phyloP scores from a whole-genome alignment of 2,113 vertebrate species.

The Campylomormyrus numenius region DNA sequence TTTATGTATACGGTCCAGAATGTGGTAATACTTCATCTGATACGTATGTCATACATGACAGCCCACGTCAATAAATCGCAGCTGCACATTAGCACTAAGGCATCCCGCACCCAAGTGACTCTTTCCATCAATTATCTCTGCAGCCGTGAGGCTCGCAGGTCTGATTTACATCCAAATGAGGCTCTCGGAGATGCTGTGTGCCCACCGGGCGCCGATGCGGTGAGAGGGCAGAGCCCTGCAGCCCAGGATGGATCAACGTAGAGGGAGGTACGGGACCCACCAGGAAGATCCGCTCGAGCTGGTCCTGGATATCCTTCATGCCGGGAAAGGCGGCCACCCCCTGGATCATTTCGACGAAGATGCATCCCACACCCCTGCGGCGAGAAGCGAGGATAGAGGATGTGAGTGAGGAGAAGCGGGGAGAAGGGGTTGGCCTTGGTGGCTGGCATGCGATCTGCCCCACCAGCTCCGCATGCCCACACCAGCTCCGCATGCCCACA shows the following conservation, averaged over 20 bases:
- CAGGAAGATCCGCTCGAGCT: constrained; percentile 78
- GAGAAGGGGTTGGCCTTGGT: not conserved
- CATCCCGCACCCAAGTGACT: not conserved
- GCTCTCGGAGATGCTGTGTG: not conserved
- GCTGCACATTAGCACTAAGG: not conserved
- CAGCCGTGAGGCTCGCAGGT: not conserved
- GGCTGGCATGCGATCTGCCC: not conserved
- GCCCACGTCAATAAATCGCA: not conserved
- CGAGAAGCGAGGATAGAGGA: constrained; percentile 22
- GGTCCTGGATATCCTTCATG: constrained; percentile 80
- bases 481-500: too few relatives aligned
- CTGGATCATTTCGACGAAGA: constrained; percentile 80
- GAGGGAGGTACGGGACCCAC: constrained; percentile 44
- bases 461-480: too few relatives aligned
- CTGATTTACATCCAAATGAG: not conserved
- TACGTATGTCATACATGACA: not conserved
- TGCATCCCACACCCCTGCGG: constrained; percentile 73
- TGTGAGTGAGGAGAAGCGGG: not conserved
- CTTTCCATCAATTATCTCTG: not conserved
- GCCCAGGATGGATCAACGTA: too few relatives aligned
- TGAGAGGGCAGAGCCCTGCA: not conserved
- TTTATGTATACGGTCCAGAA: not conserved
- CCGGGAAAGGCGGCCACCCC: constrained; percentile 76
- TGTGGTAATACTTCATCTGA: not conserved
- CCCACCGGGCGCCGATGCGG: not conserved